Evolutionary conservation across 1,140 invertebrate genomes (phyloP).

Genomic region (Phymorhynchus buccinoides): DNA sequence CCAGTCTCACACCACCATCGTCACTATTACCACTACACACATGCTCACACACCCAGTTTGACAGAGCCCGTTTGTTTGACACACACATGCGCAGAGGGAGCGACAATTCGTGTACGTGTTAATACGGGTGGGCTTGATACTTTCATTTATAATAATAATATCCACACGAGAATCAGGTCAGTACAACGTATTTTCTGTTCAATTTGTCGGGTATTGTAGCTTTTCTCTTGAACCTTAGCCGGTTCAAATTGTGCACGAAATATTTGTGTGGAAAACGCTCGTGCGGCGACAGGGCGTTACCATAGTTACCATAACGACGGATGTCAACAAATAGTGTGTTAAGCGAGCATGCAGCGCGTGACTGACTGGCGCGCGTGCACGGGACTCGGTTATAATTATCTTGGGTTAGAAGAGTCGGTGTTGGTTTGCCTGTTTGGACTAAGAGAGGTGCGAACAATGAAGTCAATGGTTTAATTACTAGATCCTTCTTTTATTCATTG

Average conservation of each 20-base stretch:
- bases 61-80: neutral
- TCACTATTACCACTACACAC: too few relatives aligned
- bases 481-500: neutral
- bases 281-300: neutral
- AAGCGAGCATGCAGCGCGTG: too few relatives aligned
- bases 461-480: too few relatives aligned
- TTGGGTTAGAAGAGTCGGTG: neutral
- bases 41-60: neutral
- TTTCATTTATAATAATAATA: too few relatives aligned
- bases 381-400: neutral
- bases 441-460: too few relatives aligned
- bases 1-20: too few relatives aligned
- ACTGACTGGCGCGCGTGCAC: neutral
- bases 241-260: too few relatives aligned
- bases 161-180: too few relatives aligned
- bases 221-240: too few relatives aligned
- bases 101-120: neutral
- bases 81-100: neutral
- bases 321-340: neutral
- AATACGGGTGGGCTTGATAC: neutral
- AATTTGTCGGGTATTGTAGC: too few relatives aligned
- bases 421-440: neutral
- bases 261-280: too few relatives aligned
- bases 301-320: constrained; percentile 3
- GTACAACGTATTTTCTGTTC: too few relatives aligned